Conservation (phyloP, 2,888 invertebrate species). For the Lasioglossum villosulum region DNA sequence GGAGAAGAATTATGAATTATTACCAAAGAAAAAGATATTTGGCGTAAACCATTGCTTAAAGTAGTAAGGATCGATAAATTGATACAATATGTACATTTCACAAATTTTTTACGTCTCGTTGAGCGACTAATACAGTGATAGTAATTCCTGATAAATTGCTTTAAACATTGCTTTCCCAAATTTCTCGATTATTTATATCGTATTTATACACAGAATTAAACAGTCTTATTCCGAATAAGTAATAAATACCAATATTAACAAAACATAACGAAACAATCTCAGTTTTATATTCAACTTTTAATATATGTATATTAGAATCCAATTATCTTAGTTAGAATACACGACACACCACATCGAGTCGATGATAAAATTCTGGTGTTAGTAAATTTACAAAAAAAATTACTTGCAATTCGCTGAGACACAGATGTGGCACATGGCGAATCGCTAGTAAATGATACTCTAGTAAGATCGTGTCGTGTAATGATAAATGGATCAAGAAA, state of each 20-base stretch:
- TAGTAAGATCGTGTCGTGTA: slow-evolving; percentile 20
- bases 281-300: not conserved
- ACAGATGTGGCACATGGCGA: slow-evolving; percentile 4
- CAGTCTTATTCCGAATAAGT: slow-evolving; percentile 9
- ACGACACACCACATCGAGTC: not conserved
- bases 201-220: not conserved
- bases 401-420: slow-evolving; percentile 19
- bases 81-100: slow-evolving; percentile 8
- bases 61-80: not conserved
- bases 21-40: slow-evolving; percentile 7
- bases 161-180: slow-evolving; percentile 46
- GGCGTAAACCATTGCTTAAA: not conserved
- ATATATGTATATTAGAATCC: slow-evolving; percentile 10
- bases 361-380: not conserved
- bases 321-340: slow-evolving; percentile 9
- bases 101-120: slow-evolving; percentile 1
- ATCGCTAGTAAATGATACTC: slow-evolving; percentile 16
- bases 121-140: not conserved
- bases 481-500: slow-evolving; percentile 28
- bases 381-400: not conserved
- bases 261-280: slow-evolving; percentile 19
- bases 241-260: slow-evolving; percentile 10
- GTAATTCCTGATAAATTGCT: slow-evolving; percentile 25
- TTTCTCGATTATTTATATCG: slow-evolving; percentile 34
- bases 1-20: not conserved